A percentile compares a stretch with the other conserved stretches of the same genome.
These are phyloP conservation scores for Cosmopolites sordidus DNA, from an alignment of 2,888 invertebrate genomes.

Conservation along the genomic window DNA sequence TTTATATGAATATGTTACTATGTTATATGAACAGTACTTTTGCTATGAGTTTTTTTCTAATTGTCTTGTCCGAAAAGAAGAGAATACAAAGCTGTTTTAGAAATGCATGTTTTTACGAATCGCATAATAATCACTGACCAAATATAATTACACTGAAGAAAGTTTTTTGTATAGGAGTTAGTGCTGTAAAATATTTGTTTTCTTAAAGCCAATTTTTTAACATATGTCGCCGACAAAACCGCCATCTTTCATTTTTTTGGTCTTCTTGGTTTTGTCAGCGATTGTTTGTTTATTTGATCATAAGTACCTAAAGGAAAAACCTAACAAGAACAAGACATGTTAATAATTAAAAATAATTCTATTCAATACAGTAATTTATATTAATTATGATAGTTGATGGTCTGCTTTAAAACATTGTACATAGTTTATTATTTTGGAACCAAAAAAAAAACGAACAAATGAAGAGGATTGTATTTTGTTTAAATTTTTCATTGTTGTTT, in stretches of 20 bases:
- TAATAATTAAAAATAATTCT: constrained; percentile 44
- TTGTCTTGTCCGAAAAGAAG: too few relatives aligned
- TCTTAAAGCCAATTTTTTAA: constrained; percentile 14
- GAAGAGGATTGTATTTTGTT: constrained; percentile 24
- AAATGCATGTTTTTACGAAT: constrained; percentile 36
- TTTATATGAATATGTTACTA: too few relatives aligned
- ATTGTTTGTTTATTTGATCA: neutral
- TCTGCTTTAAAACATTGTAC: constrained; percentile 46
- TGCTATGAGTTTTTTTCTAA: too few relatives aligned
- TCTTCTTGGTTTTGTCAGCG: neutral
- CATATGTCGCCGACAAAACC: constrained; percentile 16
- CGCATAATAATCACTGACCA: constrained; percentile 43
- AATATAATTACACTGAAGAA: constrained; percentile 38
- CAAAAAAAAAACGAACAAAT: too few relatives aligned
- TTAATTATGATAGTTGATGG: constrained; percentile 34
- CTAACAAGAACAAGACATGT: constrained; percentile 35
- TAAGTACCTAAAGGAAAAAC: constrained; percentile 12
- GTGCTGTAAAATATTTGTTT: constrained; percentile 31
- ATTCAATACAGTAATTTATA: constrained; percentile 39
- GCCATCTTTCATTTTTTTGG: too few relatives aligned
- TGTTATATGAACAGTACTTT: too few relatives aligned
- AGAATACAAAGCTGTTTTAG: constrained; percentile 8
- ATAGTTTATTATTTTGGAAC: constrained; percentile 41
- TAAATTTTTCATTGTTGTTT: constrained; percentile 24
- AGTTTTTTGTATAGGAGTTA: constrained; percentile 36